Conservation (phyloP, 1,140 invertebrate species). For the Harlomillsia oculata region DNA sequence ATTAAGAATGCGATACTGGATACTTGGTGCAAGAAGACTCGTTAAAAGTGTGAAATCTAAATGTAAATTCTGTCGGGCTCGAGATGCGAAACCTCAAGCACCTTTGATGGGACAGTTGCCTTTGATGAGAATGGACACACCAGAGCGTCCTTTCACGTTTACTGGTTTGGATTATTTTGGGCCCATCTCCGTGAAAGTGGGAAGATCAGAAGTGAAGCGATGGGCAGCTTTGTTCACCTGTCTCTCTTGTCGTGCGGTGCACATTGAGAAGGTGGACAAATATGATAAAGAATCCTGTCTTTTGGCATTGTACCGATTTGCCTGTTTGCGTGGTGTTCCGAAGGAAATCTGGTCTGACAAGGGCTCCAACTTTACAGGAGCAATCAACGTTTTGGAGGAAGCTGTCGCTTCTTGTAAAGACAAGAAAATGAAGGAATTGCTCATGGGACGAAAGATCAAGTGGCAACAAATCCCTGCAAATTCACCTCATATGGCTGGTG, state of each 20-base stretch:
- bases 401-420: neutral
- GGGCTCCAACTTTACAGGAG: conserved; percentile 33
- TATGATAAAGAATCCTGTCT: conserved; percentile 29
- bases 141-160: conserved; percentile 3
- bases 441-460: neutral
- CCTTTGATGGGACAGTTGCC: conserved; percentile 25
- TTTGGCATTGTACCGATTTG: conserved; percentile 32
- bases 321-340: conserved; percentile 27
- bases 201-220: conserved; percentile 21
- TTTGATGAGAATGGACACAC: neutral
- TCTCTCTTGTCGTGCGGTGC: conserved; percentile 31
- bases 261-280: conserved; percentile 32
- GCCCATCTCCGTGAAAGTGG: conserved; percentile 14
- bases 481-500: neutral
- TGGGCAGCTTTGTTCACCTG: conserved; percentile 35
- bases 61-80: neutral
- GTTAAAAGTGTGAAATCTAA: neutral
- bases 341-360: conserved; percentile 35
- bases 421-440: neutral
- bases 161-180: conserved; percentile 32
- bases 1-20: neutral
- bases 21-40: neutral
- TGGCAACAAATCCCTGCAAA: neutral
- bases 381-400: neutral
- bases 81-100: neutral